These are phyloP conservation scores for Volucella inflata DNA, from an alignment of 2,888 invertebrate species.

Conservation along the genomic window DNA sequence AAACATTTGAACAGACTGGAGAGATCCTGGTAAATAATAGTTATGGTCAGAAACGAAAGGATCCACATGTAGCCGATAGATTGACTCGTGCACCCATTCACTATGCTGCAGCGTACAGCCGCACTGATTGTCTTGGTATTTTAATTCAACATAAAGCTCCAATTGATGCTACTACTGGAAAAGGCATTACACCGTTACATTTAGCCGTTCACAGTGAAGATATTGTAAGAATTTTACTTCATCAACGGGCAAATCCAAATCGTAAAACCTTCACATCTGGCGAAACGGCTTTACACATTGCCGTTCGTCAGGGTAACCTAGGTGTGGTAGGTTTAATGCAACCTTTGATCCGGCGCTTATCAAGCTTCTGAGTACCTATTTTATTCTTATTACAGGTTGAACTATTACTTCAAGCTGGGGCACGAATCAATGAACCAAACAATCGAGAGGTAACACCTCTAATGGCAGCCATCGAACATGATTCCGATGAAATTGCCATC, in stretches of 20 bases:
- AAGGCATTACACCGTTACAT: conserved; percentile 88
- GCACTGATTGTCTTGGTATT: conserved; percentile 86
- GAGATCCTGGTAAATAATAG: conserved; percentile 83
- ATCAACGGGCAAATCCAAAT: conserved; percentile 86
- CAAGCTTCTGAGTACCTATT: not conserved
- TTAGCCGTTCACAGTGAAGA: conserved; percentile 87
- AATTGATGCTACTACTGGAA: conserved; percentile 87
- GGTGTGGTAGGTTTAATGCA: conserved; percentile 83
- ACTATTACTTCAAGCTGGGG: conserved; percentile 85
- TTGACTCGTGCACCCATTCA: conserved; percentile 87
- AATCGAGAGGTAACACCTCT: conserved; percentile 86
- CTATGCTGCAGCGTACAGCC: conserved; percentile 89
- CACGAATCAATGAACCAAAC: conserved; percentile 86
- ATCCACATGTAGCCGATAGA: conserved; percentile 81
- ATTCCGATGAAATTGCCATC: conserved; percentile 84
- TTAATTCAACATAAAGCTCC: conserved; percentile 86
- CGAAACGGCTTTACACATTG: conserved; percentile 87
- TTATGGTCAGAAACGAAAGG: conserved; percentile 76
- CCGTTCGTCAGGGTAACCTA: conserved; percentile 85
- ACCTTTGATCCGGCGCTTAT: not conserved
- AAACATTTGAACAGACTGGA: conserved; percentile 88
- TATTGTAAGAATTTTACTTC: conserved; percentile 85
- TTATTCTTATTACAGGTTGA: conserved; percentile 83
- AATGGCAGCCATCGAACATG: conserved; percentile 81
- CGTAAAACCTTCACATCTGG: conserved; percentile 86